Percentiles rank a stretch among this genome's conserved stretches.
Evolutionary conservation across 2,113 vertebrate species (phyloP).

Genomic region (Mellivora capensis): DNA sequence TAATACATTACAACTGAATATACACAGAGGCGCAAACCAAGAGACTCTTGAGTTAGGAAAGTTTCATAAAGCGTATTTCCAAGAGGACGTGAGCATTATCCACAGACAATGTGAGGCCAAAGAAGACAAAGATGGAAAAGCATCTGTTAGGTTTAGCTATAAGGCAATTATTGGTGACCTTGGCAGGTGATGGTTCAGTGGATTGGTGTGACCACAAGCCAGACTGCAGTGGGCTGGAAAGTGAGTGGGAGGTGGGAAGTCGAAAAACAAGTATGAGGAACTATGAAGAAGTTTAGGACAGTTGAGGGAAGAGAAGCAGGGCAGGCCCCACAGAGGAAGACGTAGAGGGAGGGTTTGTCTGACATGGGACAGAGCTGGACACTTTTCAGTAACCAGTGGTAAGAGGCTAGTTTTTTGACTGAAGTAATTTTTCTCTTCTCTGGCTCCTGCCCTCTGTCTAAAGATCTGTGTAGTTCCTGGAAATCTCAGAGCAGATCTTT

Average conservation of each 20-base stretch:
- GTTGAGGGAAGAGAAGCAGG: background rate
- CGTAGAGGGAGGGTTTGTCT: background rate
- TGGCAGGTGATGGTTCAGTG: background rate
- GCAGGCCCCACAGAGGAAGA: background rate
- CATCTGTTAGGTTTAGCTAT: background rate
- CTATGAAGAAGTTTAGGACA: background rate
- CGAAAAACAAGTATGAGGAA: background rate
- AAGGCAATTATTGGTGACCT: background rate
- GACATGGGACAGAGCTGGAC: background rate
- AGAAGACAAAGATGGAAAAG: background rate
- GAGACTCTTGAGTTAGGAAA: background rate
- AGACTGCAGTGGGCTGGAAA: background rate
- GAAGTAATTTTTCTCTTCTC: background rate
- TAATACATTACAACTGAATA: background rate
- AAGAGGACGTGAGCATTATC: background rate
- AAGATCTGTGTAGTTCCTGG: conserved; percentile 5
- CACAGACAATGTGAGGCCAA: background rate
- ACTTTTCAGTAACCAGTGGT: background rate
- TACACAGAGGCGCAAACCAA: background rate
- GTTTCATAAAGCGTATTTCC: background rate
- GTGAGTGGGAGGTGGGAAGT: background rate
- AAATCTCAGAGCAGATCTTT: conserved; percentile 23
- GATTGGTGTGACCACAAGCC: background rate
- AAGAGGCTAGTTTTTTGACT: background rate
- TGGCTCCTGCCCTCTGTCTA: background rate